Conservation (phyloP, 2,113 vertebrate genomes). For the Choloepus hoffmanni region DNA sequence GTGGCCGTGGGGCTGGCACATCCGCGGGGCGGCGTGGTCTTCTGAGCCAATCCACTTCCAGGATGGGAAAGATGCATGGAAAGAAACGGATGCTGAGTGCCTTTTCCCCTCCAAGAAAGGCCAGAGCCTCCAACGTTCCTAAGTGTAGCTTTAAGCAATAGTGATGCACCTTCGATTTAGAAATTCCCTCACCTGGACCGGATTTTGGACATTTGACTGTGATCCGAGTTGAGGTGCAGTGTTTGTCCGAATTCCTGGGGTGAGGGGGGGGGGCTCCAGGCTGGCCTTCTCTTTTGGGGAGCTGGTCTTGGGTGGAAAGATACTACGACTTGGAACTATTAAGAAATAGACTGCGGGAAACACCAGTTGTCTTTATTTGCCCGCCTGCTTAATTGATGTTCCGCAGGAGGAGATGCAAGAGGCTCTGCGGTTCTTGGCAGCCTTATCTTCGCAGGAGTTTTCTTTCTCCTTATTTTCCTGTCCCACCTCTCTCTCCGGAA, state of each 20-base stretch:
- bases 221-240: too few species aligned
- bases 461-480: not conserved
- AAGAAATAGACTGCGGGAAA: not conserved
- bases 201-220: not conserved
- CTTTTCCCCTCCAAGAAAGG: not conserved
- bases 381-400: accelerated
- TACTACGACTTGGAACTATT: not conserved
- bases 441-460: not conserved
- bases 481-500: too few species aligned
- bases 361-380: not conserved
- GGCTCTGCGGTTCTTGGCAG: accelerated
- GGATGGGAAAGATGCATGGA: not conserved
- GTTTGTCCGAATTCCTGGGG: not conserved
- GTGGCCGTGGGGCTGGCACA: not conserved
- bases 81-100: not conserved
- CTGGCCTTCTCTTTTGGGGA: not conserved
- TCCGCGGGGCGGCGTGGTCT: not conserved
- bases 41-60: not conserved
- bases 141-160: not conserved
- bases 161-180: not conserved
- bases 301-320: not conserved
- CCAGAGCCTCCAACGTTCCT: not conserved
- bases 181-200: not conserved
- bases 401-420: not conserved
- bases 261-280: not conserved